phyloP scores from a whole-genome alignment of 2,797 vertebrate genomes.

The Ctenosaura bakeri region DNA sequence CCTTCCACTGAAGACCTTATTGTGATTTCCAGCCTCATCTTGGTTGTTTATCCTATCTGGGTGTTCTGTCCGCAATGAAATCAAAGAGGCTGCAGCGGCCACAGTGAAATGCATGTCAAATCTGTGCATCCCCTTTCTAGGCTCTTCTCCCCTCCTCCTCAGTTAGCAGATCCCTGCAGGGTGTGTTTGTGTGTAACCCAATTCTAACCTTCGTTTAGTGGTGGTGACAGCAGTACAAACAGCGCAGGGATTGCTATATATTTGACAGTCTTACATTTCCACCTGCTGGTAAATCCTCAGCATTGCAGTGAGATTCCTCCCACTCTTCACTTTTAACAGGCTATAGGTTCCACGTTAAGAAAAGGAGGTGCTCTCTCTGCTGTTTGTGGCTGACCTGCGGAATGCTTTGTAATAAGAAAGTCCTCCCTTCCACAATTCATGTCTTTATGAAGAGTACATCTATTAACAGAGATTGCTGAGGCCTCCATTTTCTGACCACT shows the following conservation, averaged over 20 bases:
- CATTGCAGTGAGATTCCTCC: neutral
- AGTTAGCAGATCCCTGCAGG: neutral
- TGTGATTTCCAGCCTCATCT: neutral
- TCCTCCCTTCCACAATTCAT: too few relatives aligned
- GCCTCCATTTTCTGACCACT: neutral
- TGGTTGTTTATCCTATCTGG: conserved; percentile 32
- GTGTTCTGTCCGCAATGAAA: conserved; percentile 11
- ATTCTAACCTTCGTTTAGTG: neutral
- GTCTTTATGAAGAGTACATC: neutral
- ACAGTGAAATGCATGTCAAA: neutral
- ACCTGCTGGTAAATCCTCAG: neutral
- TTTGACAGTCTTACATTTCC: neutral
- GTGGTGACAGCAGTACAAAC: neutral
- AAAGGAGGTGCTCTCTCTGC: neutral
- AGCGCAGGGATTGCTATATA: neutral
- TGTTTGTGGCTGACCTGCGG: neutral
- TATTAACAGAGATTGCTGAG: neutral
- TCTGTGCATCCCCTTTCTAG: neutral
- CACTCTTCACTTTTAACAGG: neutral
- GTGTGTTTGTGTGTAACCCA: neutral
- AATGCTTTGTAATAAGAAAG: neutral
- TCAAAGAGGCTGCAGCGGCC: neutral
- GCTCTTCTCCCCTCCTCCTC: too few relatives aligned
- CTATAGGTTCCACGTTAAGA: neutral
- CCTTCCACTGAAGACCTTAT: neutral